These are phyloP conservation scores for Drosophila santomea DNA, from an alignment of 1,140 invertebrate species.

Conservation along the genomic window DNA sequence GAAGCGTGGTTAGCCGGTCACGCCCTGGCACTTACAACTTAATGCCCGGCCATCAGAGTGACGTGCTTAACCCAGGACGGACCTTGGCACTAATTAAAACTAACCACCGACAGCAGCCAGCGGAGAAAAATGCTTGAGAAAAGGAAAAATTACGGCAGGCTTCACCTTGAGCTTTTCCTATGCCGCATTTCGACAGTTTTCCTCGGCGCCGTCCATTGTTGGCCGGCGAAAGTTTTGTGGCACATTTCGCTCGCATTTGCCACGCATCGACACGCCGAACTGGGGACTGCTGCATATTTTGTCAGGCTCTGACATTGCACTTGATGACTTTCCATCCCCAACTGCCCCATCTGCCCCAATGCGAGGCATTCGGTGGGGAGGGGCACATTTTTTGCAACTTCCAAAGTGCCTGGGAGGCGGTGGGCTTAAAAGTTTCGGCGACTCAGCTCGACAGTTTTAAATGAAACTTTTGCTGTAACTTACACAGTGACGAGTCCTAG, in stretches of 20 bases:
- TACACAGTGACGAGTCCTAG: constrained; percentile 53
- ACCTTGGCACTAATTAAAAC: constrained; percentile 78
- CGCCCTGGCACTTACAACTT: constrained; percentile 72
- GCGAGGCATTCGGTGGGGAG: background rate
- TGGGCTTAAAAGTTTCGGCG: constrained; percentile 38
- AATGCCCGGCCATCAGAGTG: constrained; percentile 69
- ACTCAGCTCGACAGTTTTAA: constrained; percentile 59
- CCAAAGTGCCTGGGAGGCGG: constrained; percentile 30
- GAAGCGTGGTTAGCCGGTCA: constrained; percentile 39
- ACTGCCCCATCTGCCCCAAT: background rate
- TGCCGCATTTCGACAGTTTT: constrained; percentile 45
- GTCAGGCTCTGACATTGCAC: constrained; percentile 68
- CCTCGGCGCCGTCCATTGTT: constrained; percentile 38
- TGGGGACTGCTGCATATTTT: constrained; percentile 35
- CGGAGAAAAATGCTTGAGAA: constrained; percentile 22
- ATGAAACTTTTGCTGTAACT: constrained; percentile 62
- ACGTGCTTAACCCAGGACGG: constrained; percentile 58
- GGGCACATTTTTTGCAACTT: constrained; percentile 28
- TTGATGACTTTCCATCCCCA: constrained; percentile 44
- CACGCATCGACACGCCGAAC: constrained; percentile 49
- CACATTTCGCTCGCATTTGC: constrained; percentile 53
- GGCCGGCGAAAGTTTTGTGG: constrained; percentile 46
- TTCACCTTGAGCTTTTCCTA: constrained; percentile 36
- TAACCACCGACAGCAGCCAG: constrained; percentile 42
- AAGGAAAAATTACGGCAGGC: constrained; percentile 35